Evolutionary conservation across 2,113 vertebrate species (phyloP).

Genomic region (Larimichthys crocea): DNA sequence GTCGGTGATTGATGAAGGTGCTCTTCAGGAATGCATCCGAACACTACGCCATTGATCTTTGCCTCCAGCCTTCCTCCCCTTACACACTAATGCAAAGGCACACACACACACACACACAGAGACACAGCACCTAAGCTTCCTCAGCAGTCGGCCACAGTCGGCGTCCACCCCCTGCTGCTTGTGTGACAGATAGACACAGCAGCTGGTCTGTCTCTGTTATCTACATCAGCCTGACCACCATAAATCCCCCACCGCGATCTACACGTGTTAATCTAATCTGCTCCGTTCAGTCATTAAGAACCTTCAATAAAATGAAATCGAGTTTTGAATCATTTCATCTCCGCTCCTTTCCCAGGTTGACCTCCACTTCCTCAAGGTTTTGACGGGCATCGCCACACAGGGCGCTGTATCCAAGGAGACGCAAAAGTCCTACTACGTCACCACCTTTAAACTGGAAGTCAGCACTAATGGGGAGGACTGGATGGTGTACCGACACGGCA

Average conservation of each 20-base stretch:
- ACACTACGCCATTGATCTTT: slow-evolving; percentile 80
- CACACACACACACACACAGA: slow-evolving; percentile 28
- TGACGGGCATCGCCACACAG: slow-evolving; percentile 96
- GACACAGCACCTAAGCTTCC: slow-evolving; percentile 38
- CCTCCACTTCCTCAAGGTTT: slow-evolving; percentile 94
- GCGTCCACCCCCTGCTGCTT: slow-evolving; percentile 57
- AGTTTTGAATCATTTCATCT: background rate
- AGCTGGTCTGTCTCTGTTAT: slow-evolving; percentile 50
- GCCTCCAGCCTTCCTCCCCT: slow-evolving; percentile 55
- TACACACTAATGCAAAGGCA: slow-evolving; percentile 28
- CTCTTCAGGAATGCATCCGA: slow-evolving; percentile 76
- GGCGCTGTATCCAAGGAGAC: slow-evolving; percentile 96
- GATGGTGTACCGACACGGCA: slow-evolving; percentile 98
- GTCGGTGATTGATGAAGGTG: slow-evolving; percentile 80
- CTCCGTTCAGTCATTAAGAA: background rate
- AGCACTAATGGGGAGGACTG: slow-evolving; percentile 99
- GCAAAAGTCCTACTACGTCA: slow-evolving; percentile 93
- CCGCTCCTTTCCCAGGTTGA: slow-evolving; percentile 87
- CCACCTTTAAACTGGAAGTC: slow-evolving; percentile 96
- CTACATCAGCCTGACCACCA: slow-evolving; percentile 36
- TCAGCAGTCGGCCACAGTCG: slow-evolving; percentile 47
- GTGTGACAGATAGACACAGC: slow-evolving; percentile 58
- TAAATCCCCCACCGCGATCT: slow-evolving; percentile 24
- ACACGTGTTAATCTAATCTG: background rate
- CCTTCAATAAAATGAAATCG: too few species aligned